Evolutionary conservation across 2,113 vertebrate genomes (phyloP).

Genomic region (Antidorcas marsupialis): DNA sequence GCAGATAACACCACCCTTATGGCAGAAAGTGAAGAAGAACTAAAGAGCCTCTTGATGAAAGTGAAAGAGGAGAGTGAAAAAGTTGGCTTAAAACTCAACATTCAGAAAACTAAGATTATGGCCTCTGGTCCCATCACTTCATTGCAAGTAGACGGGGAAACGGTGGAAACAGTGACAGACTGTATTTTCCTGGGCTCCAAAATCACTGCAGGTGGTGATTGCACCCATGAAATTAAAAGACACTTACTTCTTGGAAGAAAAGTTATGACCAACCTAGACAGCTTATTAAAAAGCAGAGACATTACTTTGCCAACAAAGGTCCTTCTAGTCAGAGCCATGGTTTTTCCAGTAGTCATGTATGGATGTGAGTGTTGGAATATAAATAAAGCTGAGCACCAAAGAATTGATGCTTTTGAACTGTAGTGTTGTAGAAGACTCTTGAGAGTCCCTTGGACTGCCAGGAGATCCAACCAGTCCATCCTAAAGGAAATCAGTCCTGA

Average conservation of each 20-base stretch:
- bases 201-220: not conserved
- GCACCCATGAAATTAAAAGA: not conserved
- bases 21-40: not conserved
- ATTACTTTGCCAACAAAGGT: not conserved
- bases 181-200: not conserved
- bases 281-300: not conserved
- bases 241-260: rapidly evolving
- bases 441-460: not conserved
- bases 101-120: not conserved
- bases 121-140: not conserved
- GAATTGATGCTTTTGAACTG: not conserved
- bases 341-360: not conserved
- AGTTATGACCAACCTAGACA: not conserved
- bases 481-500: not conserved
- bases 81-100: not conserved
- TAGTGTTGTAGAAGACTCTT: not conserved
- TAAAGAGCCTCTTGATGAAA: not conserved
- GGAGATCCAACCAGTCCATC: not conserved
- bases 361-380: not conserved
- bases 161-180: not conserved
- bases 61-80: not conserved
- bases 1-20: not conserved
- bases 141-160: not conserved
- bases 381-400: not conserved
- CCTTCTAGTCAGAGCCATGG: not conserved